Evolutionary conservation across 2,888 invertebrate genomes (phyloP).

Genomic region (Cyrtodaria siliqua): DNA sequence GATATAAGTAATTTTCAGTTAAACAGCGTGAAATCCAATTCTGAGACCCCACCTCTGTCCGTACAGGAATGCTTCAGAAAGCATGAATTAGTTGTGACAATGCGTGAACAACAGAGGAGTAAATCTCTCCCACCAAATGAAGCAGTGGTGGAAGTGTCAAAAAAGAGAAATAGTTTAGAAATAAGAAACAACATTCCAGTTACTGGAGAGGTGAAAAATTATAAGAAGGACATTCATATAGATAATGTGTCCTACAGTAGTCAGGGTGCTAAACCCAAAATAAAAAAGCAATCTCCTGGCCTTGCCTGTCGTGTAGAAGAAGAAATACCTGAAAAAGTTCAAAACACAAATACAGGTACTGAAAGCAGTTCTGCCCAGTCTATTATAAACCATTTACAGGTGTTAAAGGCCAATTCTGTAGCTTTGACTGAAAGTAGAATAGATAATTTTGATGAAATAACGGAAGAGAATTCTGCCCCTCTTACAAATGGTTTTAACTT

Average conservation of each 20-base stretch:
- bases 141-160: conserved; percentile 51
- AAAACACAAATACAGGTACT: conserved; percentile 75
- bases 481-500: conserved; percentile 29
- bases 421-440: conserved; percentile 37
- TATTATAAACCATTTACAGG: conserved; percentile 57
- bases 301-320: conserved; percentile 81
- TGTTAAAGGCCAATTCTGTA: conserved; percentile 55
- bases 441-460: conserved; percentile 21
- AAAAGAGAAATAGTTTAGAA: conserved; percentile 83
- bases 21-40: conserved; percentile 32
- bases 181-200: conserved; percentile 84
- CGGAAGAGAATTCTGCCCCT: conserved; percentile 14
- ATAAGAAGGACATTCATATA: conserved; percentile 75
- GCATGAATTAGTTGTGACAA: conserved; percentile 55
- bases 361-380: conserved; percentile 56
- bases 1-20: conserved; percentile 27
- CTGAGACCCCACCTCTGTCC: conserved; percentile 42
- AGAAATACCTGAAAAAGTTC: conserved; percentile 64
- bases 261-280: conserved; percentile 82
- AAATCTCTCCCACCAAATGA: conserved; percentile 60
- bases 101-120: conserved; percentile 59
- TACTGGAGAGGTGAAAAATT: conserved; percentile 81
- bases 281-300: conserved; percentile 84
- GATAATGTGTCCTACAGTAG: conserved; percentile 68
- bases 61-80: conserved; percentile 62